A percentile compares a stretch with the other conserved stretches of the same genome.
Evolutionary conservation across 2,797 vertebrate genomes (phyloP).

Genomic region (Hippocampus kuda): DNA sequence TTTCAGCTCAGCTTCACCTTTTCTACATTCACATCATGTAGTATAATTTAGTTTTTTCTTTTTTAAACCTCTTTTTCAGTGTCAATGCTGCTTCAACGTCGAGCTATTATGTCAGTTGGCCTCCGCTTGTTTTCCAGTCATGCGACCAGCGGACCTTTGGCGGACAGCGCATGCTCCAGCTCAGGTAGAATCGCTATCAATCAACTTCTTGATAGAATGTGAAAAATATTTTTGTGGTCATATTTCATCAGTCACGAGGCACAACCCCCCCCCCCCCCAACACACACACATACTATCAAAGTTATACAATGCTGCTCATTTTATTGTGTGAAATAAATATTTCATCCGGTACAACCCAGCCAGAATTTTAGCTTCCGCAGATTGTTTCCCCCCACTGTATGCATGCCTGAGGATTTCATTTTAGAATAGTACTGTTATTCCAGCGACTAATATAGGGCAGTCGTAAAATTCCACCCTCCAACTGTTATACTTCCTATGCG

Average conservation of each 20-base stretch:
- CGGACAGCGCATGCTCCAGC: conserved; percentile 65
- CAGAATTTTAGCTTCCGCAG: too few species aligned
- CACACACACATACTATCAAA: neutral
- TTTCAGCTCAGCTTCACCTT: too few species aligned
- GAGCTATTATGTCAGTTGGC: conserved; percentile 50
- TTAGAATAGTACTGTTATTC: neutral
- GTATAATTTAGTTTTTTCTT: neutral
- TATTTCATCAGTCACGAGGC: neutral
- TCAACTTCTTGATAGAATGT: neutral
- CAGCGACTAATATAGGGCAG: neutral
- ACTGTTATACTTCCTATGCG: neutral
- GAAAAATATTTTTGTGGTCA: neutral
- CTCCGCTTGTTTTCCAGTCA: conserved; percentile 51
- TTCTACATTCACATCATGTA: too few species aligned
- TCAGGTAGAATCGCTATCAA: conserved; percentile 61
- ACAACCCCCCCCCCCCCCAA: neutral
- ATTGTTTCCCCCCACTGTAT: neutral
- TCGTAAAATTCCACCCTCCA: neutral
- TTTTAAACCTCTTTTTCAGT: conserved; percentile 4
- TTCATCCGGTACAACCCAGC: too few species aligned
- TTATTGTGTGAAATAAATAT: too few species aligned
- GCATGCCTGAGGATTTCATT: neutral
- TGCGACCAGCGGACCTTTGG: conserved; percentile 33
- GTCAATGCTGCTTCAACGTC: conserved; percentile 68
- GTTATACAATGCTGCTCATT: too few species aligned